Conservation (phyloP, 2,888 invertebrate species). For the Meiosimyza decipiens region DNA sequence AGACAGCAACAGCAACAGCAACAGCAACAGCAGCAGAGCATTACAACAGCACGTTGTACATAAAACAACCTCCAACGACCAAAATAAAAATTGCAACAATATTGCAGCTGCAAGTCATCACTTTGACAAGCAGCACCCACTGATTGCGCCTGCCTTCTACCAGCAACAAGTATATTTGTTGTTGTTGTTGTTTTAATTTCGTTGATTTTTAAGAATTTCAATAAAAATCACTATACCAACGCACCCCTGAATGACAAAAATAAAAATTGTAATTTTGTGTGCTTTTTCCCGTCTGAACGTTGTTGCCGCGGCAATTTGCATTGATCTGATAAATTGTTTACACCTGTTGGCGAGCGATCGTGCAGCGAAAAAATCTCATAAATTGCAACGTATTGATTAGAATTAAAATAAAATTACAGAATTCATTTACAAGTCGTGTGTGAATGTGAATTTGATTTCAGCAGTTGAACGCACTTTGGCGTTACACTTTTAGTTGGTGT, state of each 20-base stretch:
- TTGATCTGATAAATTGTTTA: slow-evolving; percentile 24
- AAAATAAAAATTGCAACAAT: slow-evolving; percentile 29
- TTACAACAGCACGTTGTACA: not conserved
- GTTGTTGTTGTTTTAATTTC: not conserved
- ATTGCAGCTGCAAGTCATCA: slow-evolving; percentile 34
- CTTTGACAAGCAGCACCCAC: slow-evolving; percentile 26
- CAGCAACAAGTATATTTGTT: not conserved
- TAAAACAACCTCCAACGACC: not conserved
- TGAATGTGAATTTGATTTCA: not conserved
- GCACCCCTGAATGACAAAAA: not conserved
- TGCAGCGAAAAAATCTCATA: not conserved
- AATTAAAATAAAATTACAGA: not conserved
- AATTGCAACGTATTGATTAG: slow-evolving; percentile 13
- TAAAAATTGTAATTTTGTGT: not conserved
- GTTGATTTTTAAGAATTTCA: too few relatives aligned
- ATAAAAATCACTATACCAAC: too few relatives aligned
- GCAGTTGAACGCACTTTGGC: slow-evolving; percentile 20
- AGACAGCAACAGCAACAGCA: slow-evolving; percentile 1
- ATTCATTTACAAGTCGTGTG: not conserved
- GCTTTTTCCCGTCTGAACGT: too few relatives aligned
- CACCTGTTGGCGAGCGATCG: slow-evolving; percentile 26
- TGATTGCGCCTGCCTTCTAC: not conserved
- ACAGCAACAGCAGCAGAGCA: not conserved
- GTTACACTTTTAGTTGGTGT: slow-evolving; percentile 1
- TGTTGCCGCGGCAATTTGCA: not conserved